A percentile compares a stretch with the other conserved stretches of the same genome.
Evolutionary conservation across 2,888 invertebrate species (phyloP).

Genomic region (Blastobasis lacticolella): DNA sequence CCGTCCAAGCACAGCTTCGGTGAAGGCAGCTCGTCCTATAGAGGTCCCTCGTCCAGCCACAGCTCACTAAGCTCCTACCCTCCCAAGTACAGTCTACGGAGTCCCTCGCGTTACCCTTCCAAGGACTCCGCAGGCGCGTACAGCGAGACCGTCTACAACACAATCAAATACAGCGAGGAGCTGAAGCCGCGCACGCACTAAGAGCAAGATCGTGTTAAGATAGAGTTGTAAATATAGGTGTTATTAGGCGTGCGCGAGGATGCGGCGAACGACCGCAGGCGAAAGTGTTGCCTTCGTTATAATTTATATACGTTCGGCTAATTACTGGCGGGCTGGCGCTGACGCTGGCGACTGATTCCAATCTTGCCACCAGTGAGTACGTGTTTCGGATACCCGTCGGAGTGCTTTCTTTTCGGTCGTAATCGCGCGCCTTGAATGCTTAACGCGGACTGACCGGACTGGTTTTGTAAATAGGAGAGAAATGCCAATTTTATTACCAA

Average conservation of each 20-base stretch:
- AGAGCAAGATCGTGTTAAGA: slow-evolving; percentile 6
- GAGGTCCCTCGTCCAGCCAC: slow-evolving; percentile 38
- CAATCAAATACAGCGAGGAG: slow-evolving; percentile 68
- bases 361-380: slow-evolving; percentile 23
- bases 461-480: slow-evolving; percentile 14
- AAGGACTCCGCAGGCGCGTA: slow-evolving; percentile 55
- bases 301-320: slow-evolving; percentile 51
- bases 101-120: slow-evolving; percentile 41
- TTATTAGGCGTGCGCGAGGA: slow-evolving; percentile 21
- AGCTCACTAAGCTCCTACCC: slow-evolving; percentile 46
- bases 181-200: slow-evolving; percentile 53
- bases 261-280: slow-evolving; percentile 18
- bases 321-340: slow-evolving; percentile 28
- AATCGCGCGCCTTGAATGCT: slow-evolving; percentile 28
- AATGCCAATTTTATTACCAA: neutral
- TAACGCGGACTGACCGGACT: slow-evolving; percentile 18
- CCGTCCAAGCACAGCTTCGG: slow-evolving; percentile 48
- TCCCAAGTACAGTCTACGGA: slow-evolving; percentile 50
- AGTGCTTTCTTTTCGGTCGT: slow-evolving; percentile 48
- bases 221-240: slow-evolving; percentile 39
- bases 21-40: slow-evolving; percentile 47
- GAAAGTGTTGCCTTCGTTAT: slow-evolving; percentile 31
- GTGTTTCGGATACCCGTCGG: slow-evolving; percentile 29
- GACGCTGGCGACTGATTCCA: slow-evolving; percentile 21
- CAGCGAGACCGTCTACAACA: slow-evolving; percentile 61